Base-by-base conservation (phyloP, 2,113 vertebrate genomes). In the Aptenodytes forsteri region DNA sequence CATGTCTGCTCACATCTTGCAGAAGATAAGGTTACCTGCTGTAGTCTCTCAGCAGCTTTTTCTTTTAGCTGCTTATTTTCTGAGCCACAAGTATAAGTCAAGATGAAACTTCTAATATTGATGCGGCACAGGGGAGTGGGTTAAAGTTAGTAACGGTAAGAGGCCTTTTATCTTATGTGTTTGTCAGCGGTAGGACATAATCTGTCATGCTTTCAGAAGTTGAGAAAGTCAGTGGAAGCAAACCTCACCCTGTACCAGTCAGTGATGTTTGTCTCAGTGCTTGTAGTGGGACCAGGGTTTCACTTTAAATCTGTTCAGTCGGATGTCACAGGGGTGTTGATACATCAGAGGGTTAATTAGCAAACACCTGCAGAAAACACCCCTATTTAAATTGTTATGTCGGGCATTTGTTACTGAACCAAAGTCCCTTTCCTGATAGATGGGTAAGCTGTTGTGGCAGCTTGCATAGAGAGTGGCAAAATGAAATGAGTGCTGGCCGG, bases 251-350 rank as follows among this genome's bases (percentile, higher is more conserved):
- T 4, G 15, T 11, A 8, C 25, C 5, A 34, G 50, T 9, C 58
- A 13, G 54, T 0, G 7, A 10, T 1, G 15, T 9, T 46, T 54
- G 42, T 25, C 34, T 30, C 3, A 0, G 32, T 0, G 11, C 58
- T 71, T 42, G n/a, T 34, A 26, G n/a, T 1, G 0, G 34, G 16
- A 34, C 34, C 9, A 6, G 77, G n/a, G 14, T 20, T 62, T 73
- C 32, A 11, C n/a, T 50, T 44, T 1, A 26, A n/a, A 30, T 40
- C 46, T 34, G 4, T 42, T 42, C 32, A 16, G 0, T 38, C 5
- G 2, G 46, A 10, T 9, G 30, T 70, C 84, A 36, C 12, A 16
- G 42, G 22, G 59, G 20, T n/a, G 34, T 34, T 58, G 69, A 9
- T 47, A 16, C 25, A 23, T 21, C 64, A 21, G 23, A 30, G 64